Percentiles rank a stretch among this genome's conserved stretches.
Conservation (phyloP, 2,888 invertebrate species). For the Heteromurus nitidus region DNA sequence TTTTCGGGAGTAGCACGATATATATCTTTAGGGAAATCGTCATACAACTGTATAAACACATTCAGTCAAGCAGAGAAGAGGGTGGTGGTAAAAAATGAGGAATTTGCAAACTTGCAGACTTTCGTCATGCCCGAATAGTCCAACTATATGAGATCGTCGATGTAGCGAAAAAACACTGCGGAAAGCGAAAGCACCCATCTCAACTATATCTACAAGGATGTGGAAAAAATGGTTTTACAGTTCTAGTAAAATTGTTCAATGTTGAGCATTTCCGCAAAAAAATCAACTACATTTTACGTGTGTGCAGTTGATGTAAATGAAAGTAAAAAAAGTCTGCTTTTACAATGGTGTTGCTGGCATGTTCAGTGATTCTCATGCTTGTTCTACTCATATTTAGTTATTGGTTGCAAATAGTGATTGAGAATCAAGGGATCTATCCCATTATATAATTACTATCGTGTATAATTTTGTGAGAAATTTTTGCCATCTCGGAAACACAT, state of each 20-base stretch:
- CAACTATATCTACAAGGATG: background rate
- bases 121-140: constrained; percentile 50
- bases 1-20: too few relatives aligned
- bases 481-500: too few relatives aligned
- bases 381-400: background rate
- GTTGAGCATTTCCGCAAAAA: constrained; percentile 5
- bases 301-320: too few relatives aligned
- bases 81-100: constrained; percentile 24
- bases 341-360: background rate
- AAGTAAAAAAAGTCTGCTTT: background rate
- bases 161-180: background rate
- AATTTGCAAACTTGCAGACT: constrained; percentile 44
- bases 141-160: background rate
- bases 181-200: too few relatives aligned
- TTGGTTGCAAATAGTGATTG: background rate
- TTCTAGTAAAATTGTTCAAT: constrained; percentile 8
- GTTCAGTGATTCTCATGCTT: background rate
- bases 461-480: background rate
- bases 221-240: background rate
- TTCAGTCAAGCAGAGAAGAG: constrained; percentile 9
- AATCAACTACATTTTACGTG: too few relatives aligned
- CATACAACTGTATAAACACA: background rate
- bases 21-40: background rate
- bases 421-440: background rate
- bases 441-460: background rate